Evolutionary conservation across 2,113 vertebrate genomes (phyloP).

Genomic region (Corythoichthys intestinalis): DNA sequence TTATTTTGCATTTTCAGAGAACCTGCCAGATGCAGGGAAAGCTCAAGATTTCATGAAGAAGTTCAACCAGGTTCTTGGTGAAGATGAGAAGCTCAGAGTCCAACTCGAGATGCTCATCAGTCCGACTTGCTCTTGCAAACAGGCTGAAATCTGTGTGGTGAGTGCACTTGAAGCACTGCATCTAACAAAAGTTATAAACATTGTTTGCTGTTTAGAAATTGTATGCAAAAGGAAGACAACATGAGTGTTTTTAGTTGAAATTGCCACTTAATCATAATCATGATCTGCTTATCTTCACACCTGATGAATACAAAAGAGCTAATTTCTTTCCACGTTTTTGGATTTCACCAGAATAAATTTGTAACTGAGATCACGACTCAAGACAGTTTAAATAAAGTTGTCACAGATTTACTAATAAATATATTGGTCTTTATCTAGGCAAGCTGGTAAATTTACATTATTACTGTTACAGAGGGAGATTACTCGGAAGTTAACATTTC

Average conservation of each 20-base stretch:
- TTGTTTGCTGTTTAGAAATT: not conserved
- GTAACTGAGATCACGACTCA: not conserved
- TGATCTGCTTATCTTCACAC: not conserved
- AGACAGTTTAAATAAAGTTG: not conserved
- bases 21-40: conserved; percentile 95
- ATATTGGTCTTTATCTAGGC: not conserved
- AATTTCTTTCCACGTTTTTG: not conserved
- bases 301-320: not conserved
- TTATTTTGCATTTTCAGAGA: conserved; percentile 73
- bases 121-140: conserved; percentile 96
- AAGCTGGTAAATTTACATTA: not conserved
- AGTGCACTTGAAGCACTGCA: conserved; percentile 50
- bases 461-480: conserved; percentile 85
- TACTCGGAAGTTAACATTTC: conserved; percentile 95
- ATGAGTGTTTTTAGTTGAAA: not conserved
- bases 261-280: not conserved
- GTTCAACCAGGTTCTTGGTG: conserved; percentile 96
- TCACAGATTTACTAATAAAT: not conserved
- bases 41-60: conserved; percentile 99
- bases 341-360: not conserved
- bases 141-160: conserved; percentile 97
- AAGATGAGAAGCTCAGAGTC: conserved; percentile 90
- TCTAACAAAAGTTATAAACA: no score
- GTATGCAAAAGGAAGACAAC: not conserved
- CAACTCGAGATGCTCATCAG: conserved; percentile 94